These are phyloP conservation scores for Campoletis sonorensis DNA, from an alignment of 1,140 invertebrate genomes.

Conservation along the genomic window DNA sequence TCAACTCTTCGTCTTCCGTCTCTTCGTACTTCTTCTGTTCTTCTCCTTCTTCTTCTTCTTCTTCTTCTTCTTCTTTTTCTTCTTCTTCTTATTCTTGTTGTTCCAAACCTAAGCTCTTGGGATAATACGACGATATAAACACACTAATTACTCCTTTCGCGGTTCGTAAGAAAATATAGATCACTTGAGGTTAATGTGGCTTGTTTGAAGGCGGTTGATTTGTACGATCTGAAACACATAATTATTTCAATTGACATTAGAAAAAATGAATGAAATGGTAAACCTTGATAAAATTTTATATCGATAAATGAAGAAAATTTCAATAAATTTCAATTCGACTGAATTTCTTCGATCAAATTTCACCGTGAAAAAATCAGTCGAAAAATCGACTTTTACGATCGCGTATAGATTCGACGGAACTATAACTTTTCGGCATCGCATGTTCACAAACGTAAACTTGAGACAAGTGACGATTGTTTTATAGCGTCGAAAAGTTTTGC, in stretches of 20 bases:
- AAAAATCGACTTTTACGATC: too few relatives aligned
- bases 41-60: too few relatives aligned
- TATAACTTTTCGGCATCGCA: not conserved
- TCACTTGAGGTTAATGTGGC: conserved; percentile 78
- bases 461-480: not conserved
- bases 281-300: not conserved
- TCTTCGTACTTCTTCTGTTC: conserved; percentile 46
- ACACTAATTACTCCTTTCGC: conserved; percentile 75
- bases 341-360: too few relatives aligned
- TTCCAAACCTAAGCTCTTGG: conserved; percentile 55
- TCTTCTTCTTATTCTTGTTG: conserved; percentile 45
- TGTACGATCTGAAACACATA: conserved; percentile 76
- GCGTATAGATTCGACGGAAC: too few relatives aligned
- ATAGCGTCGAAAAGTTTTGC: not conserved
- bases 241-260: too few relatives aligned
- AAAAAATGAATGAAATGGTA: too few relatives aligned
- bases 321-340: too few relatives aligned
- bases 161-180: conserved; percentile 78
- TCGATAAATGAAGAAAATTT: too few relatives aligned
- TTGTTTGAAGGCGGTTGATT: conserved; percentile 78
- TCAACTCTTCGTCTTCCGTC: conserved; percentile 56
- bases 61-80: conserved; percentile 52
- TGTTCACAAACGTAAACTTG: too few relatives aligned
- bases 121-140: conserved; percentile 73
- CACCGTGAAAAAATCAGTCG: too few relatives aligned